These are phyloP conservation scores for Microdon myrmicae DNA, from an alignment of 2,888 invertebrate genomes.

Conservation along the genomic window DNA sequence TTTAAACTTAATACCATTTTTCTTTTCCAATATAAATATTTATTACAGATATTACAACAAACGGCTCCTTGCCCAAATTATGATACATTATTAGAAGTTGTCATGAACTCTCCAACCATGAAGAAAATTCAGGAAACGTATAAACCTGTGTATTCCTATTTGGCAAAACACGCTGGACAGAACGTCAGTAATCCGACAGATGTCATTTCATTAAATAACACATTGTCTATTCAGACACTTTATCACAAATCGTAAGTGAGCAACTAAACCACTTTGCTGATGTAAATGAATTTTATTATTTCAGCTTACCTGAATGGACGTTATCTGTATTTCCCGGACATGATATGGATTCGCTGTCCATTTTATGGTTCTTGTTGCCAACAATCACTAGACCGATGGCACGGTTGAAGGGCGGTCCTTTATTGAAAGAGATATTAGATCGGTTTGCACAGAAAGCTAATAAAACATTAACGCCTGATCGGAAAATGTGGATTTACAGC, in stretches of 20 bases:
- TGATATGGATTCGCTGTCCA: constrained; percentile 72
- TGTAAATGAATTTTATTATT: background rate
- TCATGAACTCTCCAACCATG: constrained; percentile 69
- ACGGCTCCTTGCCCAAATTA: constrained; percentile 73
- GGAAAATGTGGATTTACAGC: constrained; percentile 79
- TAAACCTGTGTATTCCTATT: constrained; percentile 73
- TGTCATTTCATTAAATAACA: constrained; percentile 74
- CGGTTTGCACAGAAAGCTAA: constrained; percentile 71
- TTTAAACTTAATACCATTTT: no score
- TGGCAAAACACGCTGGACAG: constrained; percentile 74
- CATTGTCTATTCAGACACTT: constrained; percentile 74
- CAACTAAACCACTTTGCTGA: no score
- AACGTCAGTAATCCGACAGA: constrained; percentile 69
- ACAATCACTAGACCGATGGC: constrained; percentile 72
- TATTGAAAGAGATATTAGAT: constrained; percentile 76
- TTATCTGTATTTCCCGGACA: constrained; percentile 73
- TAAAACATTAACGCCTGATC: constrained; percentile 66
- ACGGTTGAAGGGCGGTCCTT: constrained; percentile 72
- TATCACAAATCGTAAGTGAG: constrained; percentile 69
- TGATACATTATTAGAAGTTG: constrained; percentile 69
- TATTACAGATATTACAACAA: background rate
- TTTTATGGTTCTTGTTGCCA: constrained; percentile 70
- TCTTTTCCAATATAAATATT: no score
- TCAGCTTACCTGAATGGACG: constrained; percentile 76
- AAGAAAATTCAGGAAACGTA: constrained; percentile 71